phyloP scores from a whole-genome alignment of 2,888 invertebrate genomes.

The Mimumesa dahlbomi region DNA sequence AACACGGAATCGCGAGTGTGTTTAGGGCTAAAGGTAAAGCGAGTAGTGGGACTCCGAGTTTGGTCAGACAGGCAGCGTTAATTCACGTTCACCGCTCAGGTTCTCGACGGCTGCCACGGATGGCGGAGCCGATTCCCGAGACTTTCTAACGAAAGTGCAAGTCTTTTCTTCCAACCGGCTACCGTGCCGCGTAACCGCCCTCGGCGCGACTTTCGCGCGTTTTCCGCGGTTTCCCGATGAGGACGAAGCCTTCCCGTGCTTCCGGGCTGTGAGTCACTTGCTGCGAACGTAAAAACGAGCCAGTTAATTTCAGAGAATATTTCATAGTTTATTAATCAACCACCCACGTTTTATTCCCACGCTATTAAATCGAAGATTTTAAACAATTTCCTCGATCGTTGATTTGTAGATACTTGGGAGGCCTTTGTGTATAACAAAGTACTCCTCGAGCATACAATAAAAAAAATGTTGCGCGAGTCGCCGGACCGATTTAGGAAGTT shows the following conservation, averaged over 20 bases:
- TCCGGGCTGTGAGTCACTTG: slow-evolving; percentile 53
- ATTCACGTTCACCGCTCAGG: slow-evolving; percentile 46
- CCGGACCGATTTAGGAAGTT: slow-evolving; percentile 42
- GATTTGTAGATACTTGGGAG: too few relatives aligned
- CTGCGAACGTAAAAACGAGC: slow-evolving; percentile 12
- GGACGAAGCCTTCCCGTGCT: slow-evolving; percentile 60
- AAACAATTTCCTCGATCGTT: too few relatives aligned
- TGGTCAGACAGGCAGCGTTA: slow-evolving; percentile 62
- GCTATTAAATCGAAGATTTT: too few relatives aligned
- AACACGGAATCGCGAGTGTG: background rate
- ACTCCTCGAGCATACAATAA: background rate
- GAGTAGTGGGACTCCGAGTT: slow-evolving; percentile 61
- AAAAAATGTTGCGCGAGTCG: background rate
- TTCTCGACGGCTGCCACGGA: slow-evolving; percentile 64
- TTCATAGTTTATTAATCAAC: too few relatives aligned
- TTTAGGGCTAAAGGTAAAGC: slow-evolving; percentile 52
- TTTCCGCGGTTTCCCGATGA: slow-evolving; percentile 73
- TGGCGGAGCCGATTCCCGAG: slow-evolving; percentile 74
- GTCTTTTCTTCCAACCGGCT: slow-evolving; percentile 73
- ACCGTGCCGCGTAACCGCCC: slow-evolving; percentile 66
- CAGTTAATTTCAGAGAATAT: too few relatives aligned
- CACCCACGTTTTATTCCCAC: too few relatives aligned
- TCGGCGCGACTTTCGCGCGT: slow-evolving; percentile 69
- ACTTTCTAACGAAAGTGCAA: slow-evolving; percentile 80
- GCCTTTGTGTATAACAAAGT: too few relatives aligned